Base-by-base conservation (phyloP, 2,113 vertebrate genomes). In the Callocephalon fimbriatum region DNA sequence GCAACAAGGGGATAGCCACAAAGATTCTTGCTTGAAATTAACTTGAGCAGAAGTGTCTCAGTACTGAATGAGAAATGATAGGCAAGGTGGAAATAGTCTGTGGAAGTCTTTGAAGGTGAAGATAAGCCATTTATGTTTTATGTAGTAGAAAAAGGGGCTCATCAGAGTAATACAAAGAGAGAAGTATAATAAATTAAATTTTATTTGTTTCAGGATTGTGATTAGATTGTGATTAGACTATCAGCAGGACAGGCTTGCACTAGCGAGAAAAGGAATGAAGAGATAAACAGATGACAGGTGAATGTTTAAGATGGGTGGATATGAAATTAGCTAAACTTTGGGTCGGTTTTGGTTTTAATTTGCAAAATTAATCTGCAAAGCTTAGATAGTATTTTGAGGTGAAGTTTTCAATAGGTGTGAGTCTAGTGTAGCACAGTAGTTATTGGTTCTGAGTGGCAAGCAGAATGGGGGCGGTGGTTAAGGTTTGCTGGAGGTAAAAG, bases 81-180 rank as follows among this genome's bases (percentile, higher is more conserved):
- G 48, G 27, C 40, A 75, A n/a, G 47, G 56, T 87, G 45, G 85
- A 85, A 91, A 89, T 21, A 78, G 59, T 38, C 77, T 89, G 47
- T 91, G 65, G 59, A 81, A 78, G 70, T 61, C 77, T 90, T 93
- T 78, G 94, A 91, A 85, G 85, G 81, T 93, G 81, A 90, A 94
- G 81, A 90, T 89, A 96, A 97, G 61, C 47, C 32, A 29, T 78
- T 93, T 82, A 90, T 93, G 76, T 88, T 96, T 95, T 92, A 83
- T 86, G 88, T 82, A 85, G 19, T 37, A 95, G 90, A 88, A 92
- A 88, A 76, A 40, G 56, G 37, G 75, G 45, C 50, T 88, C 48
- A 27, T 51, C 0, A 0, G 45, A 79, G 35, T 79, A 95, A 92
- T 93, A 86, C 53, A 90, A 88, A 90, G 78, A 63, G 21, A 79